Base-by-base conservation (phyloP, 2,888 invertebrate genomes). In the Arrhopalites spinosus region DNA sequence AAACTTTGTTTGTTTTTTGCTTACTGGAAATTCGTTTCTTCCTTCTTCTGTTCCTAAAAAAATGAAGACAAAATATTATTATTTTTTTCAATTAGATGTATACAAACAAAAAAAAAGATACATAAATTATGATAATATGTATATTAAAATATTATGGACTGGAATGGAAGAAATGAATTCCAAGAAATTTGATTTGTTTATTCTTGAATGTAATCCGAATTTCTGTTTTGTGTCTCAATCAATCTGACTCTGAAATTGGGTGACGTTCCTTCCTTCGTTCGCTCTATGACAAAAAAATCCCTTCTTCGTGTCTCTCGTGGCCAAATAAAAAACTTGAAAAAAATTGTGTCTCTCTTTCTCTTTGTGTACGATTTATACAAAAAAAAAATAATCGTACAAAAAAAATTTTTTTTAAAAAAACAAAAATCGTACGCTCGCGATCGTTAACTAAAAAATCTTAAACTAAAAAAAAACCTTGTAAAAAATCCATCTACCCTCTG, bases 231-330 rank as follows among this genome's bases (percentile, higher is more conserved):
- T 66, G 27, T 66, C 72, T 45, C 20, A 27, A 23, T 50, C 15
- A 30, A 36, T 20, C 59, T 70, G 20, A 36, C 56, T 70, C 68
- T 68, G 68, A 72, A 64, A 73, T 64, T 73, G 66, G 73, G 73
- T 66, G 64, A 73, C 73, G 73, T 73, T 73, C 73, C 73, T 73
- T 64, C 73, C 73, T 73, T 73, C 73, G 50, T 73, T 56, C 72
- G 72, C 43, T 71, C 59, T 29, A 36, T 56, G 56, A 27, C 71
- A n/a, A n/a, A 53, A 30, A 53, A 30, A 50, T 66, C 66, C 64
- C 69, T 56, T 56, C 56, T 17, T 70, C 66, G 29, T 66, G 27
- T 45, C 27, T 25, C 23, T 47, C 69, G 29, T 53, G 27, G 36
- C 59, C 70, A 70, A 70, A 59, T 30, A 25, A 68, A 27, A 69